phyloP scores from a whole-genome alignment of 2,113 vertebrate species.

The Podarcis cretensis region DNA sequence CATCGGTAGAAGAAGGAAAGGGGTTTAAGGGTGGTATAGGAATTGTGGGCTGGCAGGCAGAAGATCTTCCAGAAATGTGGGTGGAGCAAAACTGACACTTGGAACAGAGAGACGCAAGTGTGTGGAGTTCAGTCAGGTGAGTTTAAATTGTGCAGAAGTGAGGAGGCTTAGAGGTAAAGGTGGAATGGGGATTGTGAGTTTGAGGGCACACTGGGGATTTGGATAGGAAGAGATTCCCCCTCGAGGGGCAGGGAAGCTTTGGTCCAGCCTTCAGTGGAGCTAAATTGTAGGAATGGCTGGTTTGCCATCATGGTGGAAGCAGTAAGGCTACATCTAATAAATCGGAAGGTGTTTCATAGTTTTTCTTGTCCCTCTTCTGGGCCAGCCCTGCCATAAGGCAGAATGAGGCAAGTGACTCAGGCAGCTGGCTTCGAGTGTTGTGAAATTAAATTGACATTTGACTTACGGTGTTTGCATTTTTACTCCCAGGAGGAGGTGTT shows the following conservation, averaged over 20 bases:
- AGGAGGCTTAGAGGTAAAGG: neutral
- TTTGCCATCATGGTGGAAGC: too few relatives aligned
- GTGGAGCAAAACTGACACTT: neutral
- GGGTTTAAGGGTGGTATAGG: neutral
- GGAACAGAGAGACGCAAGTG: too few relatives aligned
- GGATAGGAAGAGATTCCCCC: neutral
- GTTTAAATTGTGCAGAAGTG: neutral
- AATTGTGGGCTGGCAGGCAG: neutral
- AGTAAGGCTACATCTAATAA: neutral
- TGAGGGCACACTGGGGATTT: too few relatives aligned
- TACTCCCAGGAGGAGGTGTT: too few relatives aligned
- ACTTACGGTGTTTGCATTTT: too few relatives aligned
- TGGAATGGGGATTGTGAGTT: neutral
- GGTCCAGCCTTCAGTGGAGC: too few relatives aligned
- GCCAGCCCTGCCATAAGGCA: neutral
- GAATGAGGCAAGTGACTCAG: neutral
- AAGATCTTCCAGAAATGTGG: neutral
- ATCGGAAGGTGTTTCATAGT: too few relatives aligned
- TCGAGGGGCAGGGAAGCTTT: neutral
- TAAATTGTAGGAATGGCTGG: too few relatives aligned
- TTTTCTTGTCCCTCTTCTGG: too few relatives aligned
- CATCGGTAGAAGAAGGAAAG: neutral
- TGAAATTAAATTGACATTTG: too few relatives aligned
- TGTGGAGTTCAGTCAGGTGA: too few relatives aligned
- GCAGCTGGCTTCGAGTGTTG: too few relatives aligned